Evolutionary conservation across 2,113 vertebrate species (phyloP), one percentile per base, ranked within the genome.

Genomic region (Ophiodon elongatus): DNA sequence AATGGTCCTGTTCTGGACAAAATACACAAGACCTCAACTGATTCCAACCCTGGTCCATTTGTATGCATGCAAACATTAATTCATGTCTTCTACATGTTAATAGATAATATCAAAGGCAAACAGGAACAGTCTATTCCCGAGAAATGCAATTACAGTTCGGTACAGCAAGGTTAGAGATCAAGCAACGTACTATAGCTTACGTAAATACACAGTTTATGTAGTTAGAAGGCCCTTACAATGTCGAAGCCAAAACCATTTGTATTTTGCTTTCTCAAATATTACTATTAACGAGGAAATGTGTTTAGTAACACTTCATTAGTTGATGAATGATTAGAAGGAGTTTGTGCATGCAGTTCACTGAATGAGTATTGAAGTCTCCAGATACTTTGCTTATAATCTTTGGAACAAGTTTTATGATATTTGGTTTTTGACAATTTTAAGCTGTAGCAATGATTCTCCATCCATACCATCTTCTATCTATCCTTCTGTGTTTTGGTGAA

Each of bases 31-130:
- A 78, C 72, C 59, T 19, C 21, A 21, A 43, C 65, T 69, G 35
- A 76, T 76, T 68, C 27, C 57, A 76, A 65, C 69, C 71, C 41
- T 59, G 27, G 60, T 66, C 80, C 56, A 43, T 88, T 85, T 80
- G 73, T 84, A 85, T 73, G 79, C 91, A 93, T 93, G 92, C 91
- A 89, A 83, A 87, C 79, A 72, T 73, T 43, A 86, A 64, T 76
- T 75, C 39, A 72, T 85, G 64, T 80, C 67, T 69, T 84, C 82
- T 89, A 91, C 70, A 88, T 72, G 76, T 82, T 59, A 83, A 88
- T 83, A 84, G 71, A 78, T 83, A 88, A 76, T 85, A 89, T 85
- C 78, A 82, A 90, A 88, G 68, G 74, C 76, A 84, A 89, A 92
- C 56, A 84, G 79, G 76, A 87, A 88, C 82, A 84, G 71, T 88